Percentiles rank a stretch among this genome's conserved stretches.
Conservation (phyloP, 2,888 invertebrate genomes). For the Leptodirus hochenwartii region DNA sequence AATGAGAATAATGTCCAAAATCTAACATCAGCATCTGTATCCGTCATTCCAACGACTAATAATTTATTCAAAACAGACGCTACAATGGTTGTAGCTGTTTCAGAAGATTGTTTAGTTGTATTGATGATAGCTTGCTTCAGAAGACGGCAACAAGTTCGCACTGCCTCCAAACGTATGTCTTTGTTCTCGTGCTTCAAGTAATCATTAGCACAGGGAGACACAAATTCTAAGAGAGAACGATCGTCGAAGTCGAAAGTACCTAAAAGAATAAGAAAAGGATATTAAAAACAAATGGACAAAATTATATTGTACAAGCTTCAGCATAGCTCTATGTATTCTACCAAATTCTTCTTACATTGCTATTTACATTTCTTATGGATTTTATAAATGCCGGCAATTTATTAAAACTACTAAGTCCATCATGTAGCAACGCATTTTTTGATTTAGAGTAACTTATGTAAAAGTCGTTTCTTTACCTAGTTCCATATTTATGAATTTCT, state of each 20-base stretch:
- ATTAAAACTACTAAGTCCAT: too few relatives aligned
- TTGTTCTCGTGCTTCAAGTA: conserved; percentile 81
- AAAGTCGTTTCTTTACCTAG: too few relatives aligned
- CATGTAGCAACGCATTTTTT: too few relatives aligned
- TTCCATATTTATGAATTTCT: too few relatives aligned
- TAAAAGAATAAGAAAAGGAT: too few relatives aligned
- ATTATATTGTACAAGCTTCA: too few relatives aligned
- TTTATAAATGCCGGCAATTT: too few relatives aligned
- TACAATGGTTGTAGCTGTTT: conserved; percentile 74
- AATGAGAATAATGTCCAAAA: conserved; percentile 83
- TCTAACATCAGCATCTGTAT: conserved; percentile 87
- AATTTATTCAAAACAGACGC: conserved; percentile 83
- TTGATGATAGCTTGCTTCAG: conserved; percentile 61
- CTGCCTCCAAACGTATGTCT: conserved; percentile 85
- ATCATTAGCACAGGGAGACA: conserved; percentile 80
- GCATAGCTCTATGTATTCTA: too few relatives aligned
- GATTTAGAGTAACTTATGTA: too few relatives aligned
- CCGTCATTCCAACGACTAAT: conserved; percentile 84
- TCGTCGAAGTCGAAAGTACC: conserved; percentile 57
- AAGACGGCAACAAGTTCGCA: conserved; percentile 80
- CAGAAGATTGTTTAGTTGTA: conserved; percentile 44
- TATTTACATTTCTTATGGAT: too few relatives aligned
- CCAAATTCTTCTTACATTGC: too few relatives aligned
- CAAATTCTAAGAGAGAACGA: conserved; percentile 79
- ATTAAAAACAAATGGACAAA: too few relatives aligned